A percentile compares a stretch with the other conserved stretches of the same genome.
These are phyloP conservation scores for Eristalinus sepulchralis DNA, from an alignment of 2,888 invertebrate species.

Conservation along the genomic window DNA sequence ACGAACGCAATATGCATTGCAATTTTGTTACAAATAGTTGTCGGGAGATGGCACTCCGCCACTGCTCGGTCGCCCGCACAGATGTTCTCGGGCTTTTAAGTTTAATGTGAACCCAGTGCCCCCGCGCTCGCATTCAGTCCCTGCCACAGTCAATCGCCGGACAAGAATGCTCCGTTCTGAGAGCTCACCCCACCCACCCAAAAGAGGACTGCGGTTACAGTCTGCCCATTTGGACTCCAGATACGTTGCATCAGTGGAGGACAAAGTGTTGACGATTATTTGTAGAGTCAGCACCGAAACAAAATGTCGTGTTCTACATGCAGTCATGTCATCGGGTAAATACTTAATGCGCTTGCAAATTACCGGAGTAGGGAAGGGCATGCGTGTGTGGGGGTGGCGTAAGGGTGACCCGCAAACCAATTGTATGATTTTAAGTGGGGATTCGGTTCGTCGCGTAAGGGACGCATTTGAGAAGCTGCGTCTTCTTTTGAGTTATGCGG, in stretches of 20 bases:
- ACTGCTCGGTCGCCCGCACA: not conserved
- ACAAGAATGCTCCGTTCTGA: constrained; percentile 12
- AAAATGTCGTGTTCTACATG: constrained; percentile 66
- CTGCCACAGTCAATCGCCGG: constrained; percentile 17
- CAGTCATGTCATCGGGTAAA: constrained; percentile 66
- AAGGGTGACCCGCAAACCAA: not conserved
- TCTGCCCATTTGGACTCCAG: constrained; percentile 65
- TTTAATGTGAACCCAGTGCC: constrained; percentile 19
- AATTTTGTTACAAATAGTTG: constrained; percentile 64
- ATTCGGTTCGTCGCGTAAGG: no score
- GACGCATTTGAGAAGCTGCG: no score
- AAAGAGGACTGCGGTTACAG: constrained; percentile 48
- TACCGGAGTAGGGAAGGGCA: constrained; percentile 29
- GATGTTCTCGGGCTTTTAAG: constrained; percentile 48
- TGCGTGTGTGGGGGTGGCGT: not conserved
- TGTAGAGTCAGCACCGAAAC: constrained; percentile 51
- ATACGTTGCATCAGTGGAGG: constrained; percentile 50
- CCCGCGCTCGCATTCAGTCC: not conserved
- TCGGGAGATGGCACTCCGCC: constrained; percentile 28
- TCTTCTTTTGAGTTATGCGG: no score
- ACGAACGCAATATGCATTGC: constrained; percentile 57
- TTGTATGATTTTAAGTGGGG: not conserved
- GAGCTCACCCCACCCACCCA: constrained; percentile 8
- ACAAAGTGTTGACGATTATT: constrained; percentile 67
- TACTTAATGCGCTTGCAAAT: constrained; percentile 67